A percentile compares a stretch with the other conserved stretches of the same genome.
phyloP scores from a whole-genome alignment of 2,113 vertebrate genomes.

The Spea bombifrons region DNA sequence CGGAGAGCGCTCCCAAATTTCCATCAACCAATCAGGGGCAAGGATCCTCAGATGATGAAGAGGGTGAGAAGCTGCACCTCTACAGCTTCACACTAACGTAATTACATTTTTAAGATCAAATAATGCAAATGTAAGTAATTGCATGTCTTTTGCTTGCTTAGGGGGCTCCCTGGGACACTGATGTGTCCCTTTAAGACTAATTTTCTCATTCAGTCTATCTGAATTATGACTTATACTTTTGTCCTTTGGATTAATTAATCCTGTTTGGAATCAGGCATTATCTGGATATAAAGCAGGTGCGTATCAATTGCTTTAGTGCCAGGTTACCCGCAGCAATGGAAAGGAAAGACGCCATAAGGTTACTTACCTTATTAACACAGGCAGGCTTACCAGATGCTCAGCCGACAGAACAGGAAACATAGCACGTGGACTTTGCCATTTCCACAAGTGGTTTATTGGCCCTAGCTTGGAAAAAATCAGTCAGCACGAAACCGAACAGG shows the following conservation, averaged over 20 bases:
- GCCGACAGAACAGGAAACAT: not conserved
- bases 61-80: no score
- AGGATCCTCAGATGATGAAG: no score
- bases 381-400: not conserved
- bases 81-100: no score
- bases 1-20: no score
- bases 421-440: not conserved
- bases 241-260: not conserved
- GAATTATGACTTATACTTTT: no score
- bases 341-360: not conserved
- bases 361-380: not conserved
- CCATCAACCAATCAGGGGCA: no score
- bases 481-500: not conserved
- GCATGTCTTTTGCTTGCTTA: no score
- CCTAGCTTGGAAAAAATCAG: not conserved
- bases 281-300: not conserved
- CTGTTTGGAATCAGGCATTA: not conserved
- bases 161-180: no score
- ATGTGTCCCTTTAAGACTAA: not conserved
- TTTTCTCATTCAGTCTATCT: not conserved
- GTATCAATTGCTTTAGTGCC: not conserved
- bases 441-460: not conserved
- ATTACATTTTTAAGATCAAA: no score
- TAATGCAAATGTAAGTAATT: no score
- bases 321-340: not conserved